phyloP scores from a whole-genome alignment of 2,113 vertebrate genomes.

The Ailurus styani region DNA sequence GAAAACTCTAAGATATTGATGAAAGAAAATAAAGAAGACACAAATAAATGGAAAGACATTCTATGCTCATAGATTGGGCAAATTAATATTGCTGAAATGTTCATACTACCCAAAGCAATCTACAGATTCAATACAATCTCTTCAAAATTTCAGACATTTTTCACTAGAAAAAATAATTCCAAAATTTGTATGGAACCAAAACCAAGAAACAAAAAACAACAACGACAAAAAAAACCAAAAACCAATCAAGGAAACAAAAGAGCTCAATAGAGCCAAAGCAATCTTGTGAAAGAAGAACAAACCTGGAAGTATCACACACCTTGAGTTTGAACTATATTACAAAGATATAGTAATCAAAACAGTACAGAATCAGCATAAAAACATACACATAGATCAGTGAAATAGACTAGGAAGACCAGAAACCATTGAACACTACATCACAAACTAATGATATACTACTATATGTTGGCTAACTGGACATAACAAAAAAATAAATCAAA shows the following conservation, averaged over 20 bases:
- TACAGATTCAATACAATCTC: not conserved
- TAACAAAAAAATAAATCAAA: no score
- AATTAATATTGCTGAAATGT: no score
- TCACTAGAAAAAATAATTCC: not conserved
- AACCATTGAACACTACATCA: not conserved
- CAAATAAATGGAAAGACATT: no score
- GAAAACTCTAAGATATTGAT: not conserved
- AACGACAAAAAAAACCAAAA: no score
- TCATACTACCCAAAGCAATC: not conserved
- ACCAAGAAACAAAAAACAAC: no score
- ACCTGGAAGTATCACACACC: not conserved
- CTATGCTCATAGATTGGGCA: no score
- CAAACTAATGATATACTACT: no score
- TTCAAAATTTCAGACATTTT: not conserved
- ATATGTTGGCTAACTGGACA: no score
- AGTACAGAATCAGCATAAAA: not conserved
- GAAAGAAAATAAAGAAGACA: not conserved
- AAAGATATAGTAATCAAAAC: not conserved
- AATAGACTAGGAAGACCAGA: not conserved
- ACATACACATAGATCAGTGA: not conserved
- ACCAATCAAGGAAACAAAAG: not conserved
- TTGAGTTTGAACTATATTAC: not conserved
- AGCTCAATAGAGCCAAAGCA: not conserved
- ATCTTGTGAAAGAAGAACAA: not conserved
- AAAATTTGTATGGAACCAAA: not conserved